Evolutionary conservation across 2,797 vertebrate genomes (phyloP).

Genomic region (Enoplosus armatus): DNA sequence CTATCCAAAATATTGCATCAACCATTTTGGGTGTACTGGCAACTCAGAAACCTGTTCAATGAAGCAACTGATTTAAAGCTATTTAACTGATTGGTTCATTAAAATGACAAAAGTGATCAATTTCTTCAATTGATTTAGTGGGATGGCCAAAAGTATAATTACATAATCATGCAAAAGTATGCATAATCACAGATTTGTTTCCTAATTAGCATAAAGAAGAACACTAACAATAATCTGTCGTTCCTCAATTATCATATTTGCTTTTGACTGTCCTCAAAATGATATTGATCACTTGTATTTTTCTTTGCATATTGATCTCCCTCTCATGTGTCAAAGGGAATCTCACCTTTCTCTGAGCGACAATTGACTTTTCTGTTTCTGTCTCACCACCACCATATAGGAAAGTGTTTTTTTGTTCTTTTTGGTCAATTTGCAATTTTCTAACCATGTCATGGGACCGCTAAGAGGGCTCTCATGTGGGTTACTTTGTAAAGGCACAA

Average conservation of each 20-base stretch:
- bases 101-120: not conserved
- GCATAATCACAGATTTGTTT: conserved; percentile 5
- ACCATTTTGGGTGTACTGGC: not conserved
- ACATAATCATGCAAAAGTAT: conserved; percentile 6
- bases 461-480: conserved; percentile 51
- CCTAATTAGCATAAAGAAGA: not conserved
- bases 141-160: not conserved
- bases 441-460: conserved; percentile 36
- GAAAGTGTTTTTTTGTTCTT: conserved; percentile 41
- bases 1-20: conserved; percentile 11
- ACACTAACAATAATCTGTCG: not conserved
- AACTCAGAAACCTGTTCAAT: not conserved
- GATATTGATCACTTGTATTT: not conserved
- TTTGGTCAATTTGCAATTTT: conserved; percentile 43
- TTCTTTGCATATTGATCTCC: not conserved
- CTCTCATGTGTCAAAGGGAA: conserved; percentile 51
- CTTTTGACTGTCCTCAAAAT: not conserved
- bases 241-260: not conserved
- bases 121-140: not conserved
- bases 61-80: not conserved
- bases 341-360: conserved; percentile 31
- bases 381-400: conserved; percentile 14
- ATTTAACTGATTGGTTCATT: conserved; percentile 8
- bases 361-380: conserved; percentile 41
- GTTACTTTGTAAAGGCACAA: conserved; percentile 48